These are phyloP conservation scores for Psococerastis gibbosa DNA, from an alignment of 2,888 invertebrate genomes.

Conservation along the genomic window DNA sequence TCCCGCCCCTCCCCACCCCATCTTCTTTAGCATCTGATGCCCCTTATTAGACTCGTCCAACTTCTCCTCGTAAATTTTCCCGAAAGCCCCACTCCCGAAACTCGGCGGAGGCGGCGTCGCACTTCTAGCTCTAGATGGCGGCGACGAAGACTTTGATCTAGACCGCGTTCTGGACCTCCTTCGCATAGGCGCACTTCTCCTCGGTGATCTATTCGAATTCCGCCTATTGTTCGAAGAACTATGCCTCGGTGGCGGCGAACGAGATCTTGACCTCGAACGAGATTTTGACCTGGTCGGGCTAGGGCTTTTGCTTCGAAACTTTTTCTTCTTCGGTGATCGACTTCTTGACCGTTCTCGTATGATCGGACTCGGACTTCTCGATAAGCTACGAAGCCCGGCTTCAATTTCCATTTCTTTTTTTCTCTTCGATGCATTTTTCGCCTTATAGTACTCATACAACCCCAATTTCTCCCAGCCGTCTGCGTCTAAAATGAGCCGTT, in stretches of 20 bases:
- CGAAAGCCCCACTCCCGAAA: slow-evolving; percentile 37
- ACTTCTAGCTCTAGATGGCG: slow-evolving; percentile 25
- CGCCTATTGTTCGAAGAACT: too few species aligned
- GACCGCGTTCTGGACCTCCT: slow-evolving; percentile 26
- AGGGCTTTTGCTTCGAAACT: slow-evolving; percentile 31
- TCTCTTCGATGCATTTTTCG: slow-evolving; percentile 78
- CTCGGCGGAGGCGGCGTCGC: slow-evolving; percentile 49
- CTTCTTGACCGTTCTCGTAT: slow-evolving; percentile 46
- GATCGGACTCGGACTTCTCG: slow-evolving; percentile 60
- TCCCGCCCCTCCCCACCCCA: slow-evolving; percentile 96
- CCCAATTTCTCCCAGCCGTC: slow-evolving; percentile 99
- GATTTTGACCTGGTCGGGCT: slow-evolving; percentile 28
- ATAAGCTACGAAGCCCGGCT: slow-evolving; percentile 47
- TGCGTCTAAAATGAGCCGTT: slow-evolving; percentile 22
- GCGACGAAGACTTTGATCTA: slow-evolving; percentile 28
- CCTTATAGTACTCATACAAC: slow-evolving; percentile 92
- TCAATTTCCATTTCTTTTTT: slow-evolving; percentile 69
- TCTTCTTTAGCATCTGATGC: slow-evolving; percentile 89
- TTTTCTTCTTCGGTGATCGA: slow-evolving; percentile 45
- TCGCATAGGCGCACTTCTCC: slow-evolving; percentile 26
- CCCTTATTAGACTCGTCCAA: slow-evolving; percentile 85
- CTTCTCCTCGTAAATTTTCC: slow-evolving; percentile 35
- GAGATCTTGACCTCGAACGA: slow-evolving; percentile 28
- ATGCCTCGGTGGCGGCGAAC: slow-evolving; percentile 17
- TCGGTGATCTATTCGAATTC: slow-evolving; percentile 28